phyloP scores from a whole-genome alignment of 2,888 invertebrate species.

The Xestia sexstrigata region DNA sequence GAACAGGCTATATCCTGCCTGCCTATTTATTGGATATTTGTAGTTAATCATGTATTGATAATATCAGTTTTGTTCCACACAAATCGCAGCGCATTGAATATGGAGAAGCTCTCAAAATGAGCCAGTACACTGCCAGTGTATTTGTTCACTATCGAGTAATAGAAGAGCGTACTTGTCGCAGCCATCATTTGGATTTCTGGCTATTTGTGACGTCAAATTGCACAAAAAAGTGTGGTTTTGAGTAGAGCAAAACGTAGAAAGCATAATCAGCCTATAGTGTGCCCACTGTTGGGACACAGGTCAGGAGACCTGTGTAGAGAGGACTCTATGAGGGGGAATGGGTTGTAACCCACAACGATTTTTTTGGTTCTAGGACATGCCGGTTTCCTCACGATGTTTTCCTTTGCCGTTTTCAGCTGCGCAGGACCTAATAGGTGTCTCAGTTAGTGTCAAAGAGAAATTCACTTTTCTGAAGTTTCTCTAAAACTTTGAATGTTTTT shows the following conservation, averaged over 20 bases:
- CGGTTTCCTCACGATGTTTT: neutral
- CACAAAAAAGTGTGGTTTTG: neutral
- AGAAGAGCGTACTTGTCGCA: neutral
- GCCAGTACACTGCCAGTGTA: no score
- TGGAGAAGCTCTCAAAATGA: neutral
- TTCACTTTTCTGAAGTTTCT: no score
- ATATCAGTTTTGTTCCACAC: neutral
- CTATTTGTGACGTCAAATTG: neutral
- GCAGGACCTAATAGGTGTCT: neutral
- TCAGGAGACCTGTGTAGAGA: no score
- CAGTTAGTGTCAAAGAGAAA: neutral
- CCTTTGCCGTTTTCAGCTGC: neutral
- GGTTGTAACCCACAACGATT: no score
- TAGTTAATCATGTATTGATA: conserved; percentile 17
- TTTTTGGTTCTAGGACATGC: neutral
- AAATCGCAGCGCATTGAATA: neutral
- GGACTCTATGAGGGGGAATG: no score
- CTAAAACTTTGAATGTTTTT: neutral
- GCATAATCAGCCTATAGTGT: no score
- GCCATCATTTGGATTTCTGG: neutral
- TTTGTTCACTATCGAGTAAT: neutral
- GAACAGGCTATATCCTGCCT: neutral
- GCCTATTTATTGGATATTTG: neutral
- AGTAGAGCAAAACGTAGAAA: neutral
- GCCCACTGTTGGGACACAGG: no score